phyloP scores from a whole-genome alignment of 2,888 invertebrate species.

The Cyclophora punctaria region DNA sequence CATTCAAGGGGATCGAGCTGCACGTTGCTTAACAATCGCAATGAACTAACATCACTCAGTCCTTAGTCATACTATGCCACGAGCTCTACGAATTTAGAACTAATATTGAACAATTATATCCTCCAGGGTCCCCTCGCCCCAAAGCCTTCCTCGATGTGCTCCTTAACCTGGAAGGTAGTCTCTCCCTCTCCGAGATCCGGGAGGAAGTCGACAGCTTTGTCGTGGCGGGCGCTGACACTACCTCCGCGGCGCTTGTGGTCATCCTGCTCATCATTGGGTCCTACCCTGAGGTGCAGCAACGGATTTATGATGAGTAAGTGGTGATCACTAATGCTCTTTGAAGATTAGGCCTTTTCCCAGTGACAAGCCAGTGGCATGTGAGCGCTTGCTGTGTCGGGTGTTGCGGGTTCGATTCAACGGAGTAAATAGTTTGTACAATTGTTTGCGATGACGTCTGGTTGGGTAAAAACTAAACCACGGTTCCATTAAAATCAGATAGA shows the following conservation, averaged over 20 bases:
- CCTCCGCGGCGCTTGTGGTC: constrained; percentile 9
- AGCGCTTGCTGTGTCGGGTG: not conserved
- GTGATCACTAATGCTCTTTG: not conserved
- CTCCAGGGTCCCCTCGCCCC: not conserved
- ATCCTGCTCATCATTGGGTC: constrained; percentile 5
- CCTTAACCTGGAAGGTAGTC: constrained; percentile 11
- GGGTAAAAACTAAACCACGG: no score
- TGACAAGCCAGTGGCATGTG: no score
- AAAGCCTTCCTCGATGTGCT: constrained; percentile 17
- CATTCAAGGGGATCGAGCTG: no score
- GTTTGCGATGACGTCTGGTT: no score
- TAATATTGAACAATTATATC: no score
- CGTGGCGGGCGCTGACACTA: constrained; percentile 18
- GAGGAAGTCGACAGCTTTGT: constrained; percentile 29
- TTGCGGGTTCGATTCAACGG: no score
- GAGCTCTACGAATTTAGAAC: no score
- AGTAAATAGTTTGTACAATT: no score
- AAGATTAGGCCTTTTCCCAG: not conserved
- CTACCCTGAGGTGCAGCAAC: not conserved
- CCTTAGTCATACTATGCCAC: no score
- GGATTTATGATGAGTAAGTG: not conserved
- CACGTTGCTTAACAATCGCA: no score
- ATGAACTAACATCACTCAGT: no score
- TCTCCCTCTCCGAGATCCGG: constrained; percentile 23
- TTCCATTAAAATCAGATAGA: no score